Conservation (phyloP, 92 coral and sea anemone genomes). For the Isaurus tuberculatus region DNA sequence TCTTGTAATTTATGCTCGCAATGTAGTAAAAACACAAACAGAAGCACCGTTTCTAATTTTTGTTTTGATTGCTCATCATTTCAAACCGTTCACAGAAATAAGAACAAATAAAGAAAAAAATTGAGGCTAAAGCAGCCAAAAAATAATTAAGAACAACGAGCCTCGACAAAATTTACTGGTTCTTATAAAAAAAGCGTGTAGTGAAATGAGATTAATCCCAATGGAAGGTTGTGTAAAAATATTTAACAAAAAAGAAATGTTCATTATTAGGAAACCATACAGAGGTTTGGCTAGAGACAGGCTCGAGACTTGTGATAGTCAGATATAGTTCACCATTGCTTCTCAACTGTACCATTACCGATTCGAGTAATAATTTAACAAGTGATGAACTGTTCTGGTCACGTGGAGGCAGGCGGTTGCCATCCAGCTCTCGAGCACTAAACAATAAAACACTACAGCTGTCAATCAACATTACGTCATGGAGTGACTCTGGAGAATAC, state of each 20-base stretch:
- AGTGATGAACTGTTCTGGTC: constrained; percentile 24
- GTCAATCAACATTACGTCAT: constrained; percentile 17
- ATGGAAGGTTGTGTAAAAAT: too few species aligned
- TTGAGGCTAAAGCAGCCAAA: too few species aligned
- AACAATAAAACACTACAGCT: constrained; percentile 28
- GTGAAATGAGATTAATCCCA: too few species aligned
- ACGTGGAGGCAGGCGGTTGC: constrained; percentile 4
- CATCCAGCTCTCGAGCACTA: constrained; percentile 1
- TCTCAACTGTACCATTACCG: constrained; percentile 35
- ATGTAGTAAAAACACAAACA: too few species aligned
- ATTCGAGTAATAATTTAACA: not conserved
- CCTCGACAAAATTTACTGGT: too few species aligned
- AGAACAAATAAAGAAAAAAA: too few species aligned
- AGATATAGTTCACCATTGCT: constrained; percentile 18
- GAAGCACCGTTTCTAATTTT: too few species aligned
- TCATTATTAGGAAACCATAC: not conserved
- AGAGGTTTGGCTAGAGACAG: not conserved
- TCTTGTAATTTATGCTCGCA: too few species aligned
- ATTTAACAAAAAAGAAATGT: not conserved
- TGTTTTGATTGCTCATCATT: too few species aligned
- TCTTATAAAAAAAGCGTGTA: too few species aligned
- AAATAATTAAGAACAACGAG: too few species aligned
- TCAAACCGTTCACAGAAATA: too few species aligned
- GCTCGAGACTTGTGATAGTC: constrained; percentile 12
- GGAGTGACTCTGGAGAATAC: constrained; percentile 28